Percentiles rank a stretch among this genome's conserved stretches.
Evolutionary conservation across 2,888 invertebrate genomes (phyloP).

Genomic region (Cosmia trapezina): DNA sequence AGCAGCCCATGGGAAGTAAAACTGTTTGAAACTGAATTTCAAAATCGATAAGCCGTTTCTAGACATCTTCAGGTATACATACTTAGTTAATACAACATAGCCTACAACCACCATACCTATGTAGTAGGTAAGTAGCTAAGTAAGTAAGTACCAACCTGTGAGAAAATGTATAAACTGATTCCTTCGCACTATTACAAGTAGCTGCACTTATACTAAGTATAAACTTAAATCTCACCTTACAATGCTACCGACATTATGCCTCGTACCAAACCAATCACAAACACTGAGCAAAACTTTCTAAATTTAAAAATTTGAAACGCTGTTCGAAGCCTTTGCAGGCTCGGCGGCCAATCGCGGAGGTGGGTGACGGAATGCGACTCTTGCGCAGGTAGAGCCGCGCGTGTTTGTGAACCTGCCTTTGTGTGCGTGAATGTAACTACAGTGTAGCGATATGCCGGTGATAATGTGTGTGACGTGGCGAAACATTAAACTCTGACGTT

Average conservation of each 20-base stretch:
- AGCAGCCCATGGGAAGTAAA: not conserved
- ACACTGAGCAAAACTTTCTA: slow-evolving; percentile 82
- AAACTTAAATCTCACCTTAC: slow-evolving; percentile 62
- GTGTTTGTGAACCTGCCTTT: slow-evolving; percentile 69
- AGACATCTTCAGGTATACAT: slow-evolving; percentile 7
- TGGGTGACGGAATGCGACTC: slow-evolving; percentile 88
- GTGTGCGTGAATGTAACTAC: slow-evolving; percentile 80
- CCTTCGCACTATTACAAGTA: slow-evolving; percentile 26
- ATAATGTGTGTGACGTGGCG: slow-evolving; percentile 66
- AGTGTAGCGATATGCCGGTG: slow-evolving; percentile 72
- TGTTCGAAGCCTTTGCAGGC: slow-evolving; percentile 82
- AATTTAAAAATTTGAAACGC: slow-evolving; percentile 74
- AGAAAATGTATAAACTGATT: slow-evolving; percentile 33
- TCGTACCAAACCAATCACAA: slow-evolving; percentile 67
- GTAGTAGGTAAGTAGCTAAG: slow-evolving; percentile 18
- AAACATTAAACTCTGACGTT: slow-evolving; percentile 60
- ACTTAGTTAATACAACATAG: slow-evolving; percentile 19
- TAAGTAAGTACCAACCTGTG: slow-evolving; percentile 63
- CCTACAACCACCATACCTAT: slow-evolving; percentile 26
- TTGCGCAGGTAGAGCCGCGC: slow-evolving; percentile 84
- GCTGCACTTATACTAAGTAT: slow-evolving; percentile 33
- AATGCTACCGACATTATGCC: slow-evolving; percentile 69
- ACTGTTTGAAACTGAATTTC: slow-evolving; percentile 1
- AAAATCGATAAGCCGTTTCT: slow-evolving; percentile 2
- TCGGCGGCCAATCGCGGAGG: slow-evolving; percentile 84